Evolutionary conservation across 1,140 invertebrate species (phyloP).

Genomic region (Nixonia krombeini): DNA sequence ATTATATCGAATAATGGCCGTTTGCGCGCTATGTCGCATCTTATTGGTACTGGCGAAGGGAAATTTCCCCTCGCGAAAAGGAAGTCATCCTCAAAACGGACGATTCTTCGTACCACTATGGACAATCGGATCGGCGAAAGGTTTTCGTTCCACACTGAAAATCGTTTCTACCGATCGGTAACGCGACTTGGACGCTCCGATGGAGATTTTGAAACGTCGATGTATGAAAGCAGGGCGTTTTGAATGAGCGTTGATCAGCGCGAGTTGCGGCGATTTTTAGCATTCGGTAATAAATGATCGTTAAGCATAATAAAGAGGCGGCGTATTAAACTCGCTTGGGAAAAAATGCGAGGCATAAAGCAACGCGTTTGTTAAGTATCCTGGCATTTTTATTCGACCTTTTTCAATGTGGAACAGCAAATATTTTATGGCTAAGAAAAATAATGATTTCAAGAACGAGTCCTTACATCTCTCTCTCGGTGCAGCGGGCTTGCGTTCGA

Average conservation of each 20-base stretch:
- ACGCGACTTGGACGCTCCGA: too few species aligned
- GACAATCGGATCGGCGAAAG: too few species aligned
- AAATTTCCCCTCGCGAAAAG: too few species aligned
- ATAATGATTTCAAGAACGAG: conserved; percentile 47
- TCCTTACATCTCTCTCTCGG: conserved; percentile 42
- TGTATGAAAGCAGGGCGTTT: too few species aligned
- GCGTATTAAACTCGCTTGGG: background rate
- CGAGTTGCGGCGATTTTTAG: background rate
- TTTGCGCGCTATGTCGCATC: conserved; percentile 24
- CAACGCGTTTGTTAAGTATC: conserved; percentile 37
- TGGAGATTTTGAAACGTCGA: too few species aligned
- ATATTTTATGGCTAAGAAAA: conserved; percentile 45
- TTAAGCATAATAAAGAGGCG: conserved; percentile 1
- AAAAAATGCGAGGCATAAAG: conserved; percentile 9
- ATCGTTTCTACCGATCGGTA: too few species aligned
- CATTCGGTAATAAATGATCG: conserved; percentile 1
- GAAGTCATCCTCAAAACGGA: too few species aligned
- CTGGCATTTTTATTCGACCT: conserved; percentile 27
- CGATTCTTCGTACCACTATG: too few species aligned
- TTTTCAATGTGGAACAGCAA: conserved; percentile 44
- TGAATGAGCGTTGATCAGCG: too few species aligned
- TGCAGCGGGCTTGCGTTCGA: conserved; percentile 39
- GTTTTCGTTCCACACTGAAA: too few species aligned
- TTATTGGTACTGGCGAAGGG: conserved; percentile 3
- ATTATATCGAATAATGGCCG: conserved; percentile 47